phyloP scores from a whole-genome alignment of 1,140 invertebrate genomes.

The Caligus rogercresseyi region DNA sequence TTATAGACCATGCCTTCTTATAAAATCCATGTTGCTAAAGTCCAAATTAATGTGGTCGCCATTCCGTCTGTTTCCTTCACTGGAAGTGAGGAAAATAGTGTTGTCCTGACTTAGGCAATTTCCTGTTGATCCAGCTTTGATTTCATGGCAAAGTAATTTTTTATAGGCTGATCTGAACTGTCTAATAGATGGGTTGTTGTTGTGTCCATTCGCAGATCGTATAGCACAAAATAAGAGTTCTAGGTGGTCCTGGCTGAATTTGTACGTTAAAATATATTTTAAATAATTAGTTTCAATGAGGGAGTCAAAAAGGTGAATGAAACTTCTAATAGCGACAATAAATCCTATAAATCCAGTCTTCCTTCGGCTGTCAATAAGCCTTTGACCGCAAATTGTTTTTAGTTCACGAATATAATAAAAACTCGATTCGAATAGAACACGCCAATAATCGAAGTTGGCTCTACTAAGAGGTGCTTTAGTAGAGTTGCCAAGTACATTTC shows the following conservation, averaged over 20 bases:
- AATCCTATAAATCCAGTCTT: constrained; percentile 22
- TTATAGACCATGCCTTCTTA: not conserved
- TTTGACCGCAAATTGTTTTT: not conserved
- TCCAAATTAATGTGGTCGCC: not conserved
- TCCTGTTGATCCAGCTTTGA: not conserved
- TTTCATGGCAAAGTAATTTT: constrained; percentile 1
- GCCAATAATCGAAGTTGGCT: constrained; percentile 15
- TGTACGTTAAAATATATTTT: constrained; percentile 25
- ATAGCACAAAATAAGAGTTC: constrained; percentile 30
- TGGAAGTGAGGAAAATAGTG: not conserved
- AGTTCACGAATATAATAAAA: not conserved
- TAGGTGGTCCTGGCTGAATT: constrained; percentile 29
- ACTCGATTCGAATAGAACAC: constrained; percentile 4
- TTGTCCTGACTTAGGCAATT: not conserved
- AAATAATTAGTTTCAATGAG: constrained; percentile 6
- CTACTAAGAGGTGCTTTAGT: constrained; percentile 21
- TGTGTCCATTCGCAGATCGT: constrained; percentile 26
- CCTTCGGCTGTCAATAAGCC: not conserved
- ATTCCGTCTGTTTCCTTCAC: not conserved
- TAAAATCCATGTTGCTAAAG: not conserved
- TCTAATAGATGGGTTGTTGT: constrained; percentile 28
- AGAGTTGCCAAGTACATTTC: constrained; percentile 2
- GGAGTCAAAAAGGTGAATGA: not conserved
- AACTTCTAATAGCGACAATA: not conserved
- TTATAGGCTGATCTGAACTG: constrained; percentile 26